Base-by-base conservation (phyloP, 2,888 invertebrate genomes). In the Pterobdella sp. region DNA sequence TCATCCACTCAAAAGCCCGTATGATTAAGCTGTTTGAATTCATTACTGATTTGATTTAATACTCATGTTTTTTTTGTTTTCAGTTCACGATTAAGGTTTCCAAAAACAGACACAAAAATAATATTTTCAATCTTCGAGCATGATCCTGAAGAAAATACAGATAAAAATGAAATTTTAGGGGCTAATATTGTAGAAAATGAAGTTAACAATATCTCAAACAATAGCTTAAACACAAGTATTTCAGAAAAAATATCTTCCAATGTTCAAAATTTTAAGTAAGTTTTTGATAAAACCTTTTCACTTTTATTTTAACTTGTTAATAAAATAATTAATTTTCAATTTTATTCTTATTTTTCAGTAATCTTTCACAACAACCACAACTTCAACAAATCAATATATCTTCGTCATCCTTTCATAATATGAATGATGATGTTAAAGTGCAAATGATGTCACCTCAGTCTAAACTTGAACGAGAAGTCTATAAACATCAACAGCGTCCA, bases 381-480 rank as follows among this genome's bases (percentile, higher is more conserved):
- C 60, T 56, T 3, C 60, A 56, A 22, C 60, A 56, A 56, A 22
- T 56, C 60, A 56, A 56, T 26, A 56, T 56, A 22, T 56, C 60
- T 56, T 56, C 60, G 3, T 3, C 60, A 56, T 22, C 60, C n/a
- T 56, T 56, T 26, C 60, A 56, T 26, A 56, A 56, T 26, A 42
- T 42, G 42, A 42, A 42, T 42, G n/a, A 56, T 26, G 26, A 56
- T 26, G 26, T 18, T 3, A 56, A 56, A 26, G 26, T 56, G 60
- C n/a, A 4, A 56, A 56, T 56, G 60, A 4, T 56, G 14, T 1
- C 35, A n/a, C 35, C 63, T n/a, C 60, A 56, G 22, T 49, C 71
- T 1, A 71, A 71, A 63, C 63, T 71, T 35, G 71, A 71, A 56
- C n/a, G 71, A 32, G 71, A 71, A 56, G 71, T 71, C 71, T 63